Conservation (phyloP, 1,140 invertebrate species). For the Globodera ellingtonae region DNA sequence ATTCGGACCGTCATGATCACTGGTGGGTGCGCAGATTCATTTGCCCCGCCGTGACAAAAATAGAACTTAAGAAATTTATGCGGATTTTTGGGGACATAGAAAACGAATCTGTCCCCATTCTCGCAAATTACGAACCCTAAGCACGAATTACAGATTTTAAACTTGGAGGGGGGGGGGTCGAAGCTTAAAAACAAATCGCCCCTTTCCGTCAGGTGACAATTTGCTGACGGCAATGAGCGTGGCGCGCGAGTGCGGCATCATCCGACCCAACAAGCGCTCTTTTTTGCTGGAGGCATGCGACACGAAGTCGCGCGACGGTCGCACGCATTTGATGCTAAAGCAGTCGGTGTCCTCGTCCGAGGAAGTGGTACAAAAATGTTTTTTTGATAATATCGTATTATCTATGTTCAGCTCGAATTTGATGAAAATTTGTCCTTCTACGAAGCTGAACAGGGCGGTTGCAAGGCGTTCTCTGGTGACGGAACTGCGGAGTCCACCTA, state of each 20-base stretch:
- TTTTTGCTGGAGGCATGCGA: slow-evolving; percentile 72
- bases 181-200: too few relatives aligned
- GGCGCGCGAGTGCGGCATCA: slow-evolving; percentile 89
- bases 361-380: slow-evolving; percentile 42
- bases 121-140: too few relatives aligned
- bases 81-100: too few relatives aligned
- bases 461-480: slow-evolving; percentile 22
- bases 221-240: slow-evolving; percentile 93
- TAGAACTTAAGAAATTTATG: too few relatives aligned
- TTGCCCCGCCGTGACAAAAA: too few relatives aligned
- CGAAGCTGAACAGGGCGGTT: slow-evolving; percentile 33
- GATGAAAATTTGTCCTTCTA: slow-evolving; percentile 37
- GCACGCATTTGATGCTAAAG: slow-evolving; percentile 52
- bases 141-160: too few relatives aligned
- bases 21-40: slow-evolving; percentile 67
- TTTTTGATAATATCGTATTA: not conserved
- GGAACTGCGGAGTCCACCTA: slow-evolving; percentile 50
- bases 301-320: slow-evolving; percentile 44
- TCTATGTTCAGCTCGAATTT: slow-evolving; percentile 33
- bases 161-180: too few relatives aligned
- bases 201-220: slow-evolving; percentile 74
- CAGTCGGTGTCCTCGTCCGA: slow-evolving; percentile 62
- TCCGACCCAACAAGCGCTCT: slow-evolving; percentile 75
- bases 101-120: too few relatives aligned
- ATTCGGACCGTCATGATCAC: slow-evolving; percentile 96